phyloP scores from a whole-genome alignment of 2,888 invertebrate genomes.

The Melinaea menophilus region DNA sequence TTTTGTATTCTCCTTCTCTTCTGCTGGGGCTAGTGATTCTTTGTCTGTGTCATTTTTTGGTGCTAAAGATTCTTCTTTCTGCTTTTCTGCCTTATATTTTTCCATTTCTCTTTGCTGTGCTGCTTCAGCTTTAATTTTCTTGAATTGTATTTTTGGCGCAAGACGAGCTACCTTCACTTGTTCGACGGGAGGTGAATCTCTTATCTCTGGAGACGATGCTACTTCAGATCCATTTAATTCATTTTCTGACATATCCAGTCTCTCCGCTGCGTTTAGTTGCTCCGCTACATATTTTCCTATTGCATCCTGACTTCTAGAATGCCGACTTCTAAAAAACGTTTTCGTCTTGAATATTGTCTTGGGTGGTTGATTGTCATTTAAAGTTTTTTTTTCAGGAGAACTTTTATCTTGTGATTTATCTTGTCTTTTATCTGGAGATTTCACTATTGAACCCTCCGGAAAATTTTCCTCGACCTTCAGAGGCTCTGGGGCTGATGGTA shows the following conservation, averaged over 20 bases:
- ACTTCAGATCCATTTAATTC: constrained; percentile 65
- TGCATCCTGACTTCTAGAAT: constrained; percentile 74
- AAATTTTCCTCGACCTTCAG: constrained; percentile 78
- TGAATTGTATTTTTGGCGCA: constrained; percentile 74
- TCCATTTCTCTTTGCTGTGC: constrained; percentile 58
- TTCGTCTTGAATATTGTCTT: constrained; percentile 76
- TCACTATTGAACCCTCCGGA: constrained; percentile 72
- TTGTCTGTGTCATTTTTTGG: constrained; percentile 36
- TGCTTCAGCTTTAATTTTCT: constrained; percentile 73
- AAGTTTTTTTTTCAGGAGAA: constrained; percentile 41
- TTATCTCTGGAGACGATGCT: constrained; percentile 58
- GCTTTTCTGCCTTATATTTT: constrained; percentile 30
- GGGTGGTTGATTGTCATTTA: constrained; percentile 45
- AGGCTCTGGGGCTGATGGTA: constrained; percentile 74
- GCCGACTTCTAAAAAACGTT: constrained; percentile 76
- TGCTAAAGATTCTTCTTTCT: constrained; percentile 28
- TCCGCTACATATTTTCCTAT: constrained; percentile 75
- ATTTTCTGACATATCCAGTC: constrained; percentile 62
- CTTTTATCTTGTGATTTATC: constrained; percentile 41
- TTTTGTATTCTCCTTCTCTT: constrained; percentile 32
- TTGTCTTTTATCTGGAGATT: constrained; percentile 67
- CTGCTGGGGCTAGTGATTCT: constrained; percentile 34
- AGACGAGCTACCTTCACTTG: constrained; percentile 75
- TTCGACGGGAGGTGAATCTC: constrained; percentile 68
- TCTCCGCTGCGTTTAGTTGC: constrained; percentile 67